Evolutionary conservation across 1,140 invertebrate species (phyloP), one percentile per base, ranked within the genome.

Genomic region (Teleopsis dalmanni): DNA sequence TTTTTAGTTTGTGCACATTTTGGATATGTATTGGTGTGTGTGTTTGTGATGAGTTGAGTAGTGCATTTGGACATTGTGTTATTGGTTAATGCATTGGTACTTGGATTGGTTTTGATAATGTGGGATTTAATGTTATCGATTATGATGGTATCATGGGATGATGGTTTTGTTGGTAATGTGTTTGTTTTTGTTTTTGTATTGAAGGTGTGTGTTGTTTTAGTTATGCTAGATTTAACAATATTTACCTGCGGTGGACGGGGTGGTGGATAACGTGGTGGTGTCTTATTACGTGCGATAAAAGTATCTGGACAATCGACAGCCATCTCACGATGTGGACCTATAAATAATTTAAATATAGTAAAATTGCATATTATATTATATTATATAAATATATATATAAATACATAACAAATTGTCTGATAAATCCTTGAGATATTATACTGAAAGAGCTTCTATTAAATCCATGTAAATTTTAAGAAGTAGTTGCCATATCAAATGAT

Each of bases 291-390:
- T 55, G 81, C 88, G 56, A 95, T 84, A 75, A 98, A 97, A 62
- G 84, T 87, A 65, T 95, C 93, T 60, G 95, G 95, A 53, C 95
- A 93, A 75, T 98, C 95, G 65, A 98, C 93, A 61, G 95, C 91
- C 88, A 98, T 93, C 81, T 98, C 95, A 65, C 88, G 83, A 77
- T 89, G 87, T 62, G 87, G 87, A 73, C 85, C 81, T 80, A 73
- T 46, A 16, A 29, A 22, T n/a, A 46, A n/a, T 5, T 21, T 13
- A 18, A 52, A 38, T 23, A 27, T 13, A 6, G 19, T 27, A 2
- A 13, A 16, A 16, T 36, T 16, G 10, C 6, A 33, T n/a, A n/a
- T 21, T 44, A 11, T 44, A 2, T 33, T 29, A 16, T 25, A 41
- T 16, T 26, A 42, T 16, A 22, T 1, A 19, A n/a, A n/a, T n/a